Conservation (phyloP, 2,113 vertebrate genomes). For the Ceyx margarethae region DNA sequence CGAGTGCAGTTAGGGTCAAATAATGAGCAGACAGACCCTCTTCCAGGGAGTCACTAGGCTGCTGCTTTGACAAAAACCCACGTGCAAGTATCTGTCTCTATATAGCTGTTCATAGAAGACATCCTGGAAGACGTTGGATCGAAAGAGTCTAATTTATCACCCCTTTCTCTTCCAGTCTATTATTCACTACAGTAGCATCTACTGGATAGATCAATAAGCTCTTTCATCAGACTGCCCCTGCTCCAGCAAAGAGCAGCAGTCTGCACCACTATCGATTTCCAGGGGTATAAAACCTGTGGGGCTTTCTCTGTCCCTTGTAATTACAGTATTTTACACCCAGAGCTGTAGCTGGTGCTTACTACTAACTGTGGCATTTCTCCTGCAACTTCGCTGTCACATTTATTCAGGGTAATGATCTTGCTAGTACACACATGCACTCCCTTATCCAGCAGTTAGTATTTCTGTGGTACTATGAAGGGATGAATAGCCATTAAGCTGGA, state of each 20-base stretch:
- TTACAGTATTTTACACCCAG: slow-evolving; percentile 72
- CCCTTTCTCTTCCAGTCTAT: slow-evolving; percentile 53
- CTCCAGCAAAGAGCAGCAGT: slow-evolving; percentile 57
- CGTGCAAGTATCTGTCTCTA: neutral
- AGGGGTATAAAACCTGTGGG: slow-evolving; percentile 65
- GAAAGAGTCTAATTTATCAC: slow-evolving; percentile 55
- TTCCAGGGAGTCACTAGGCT: neutral
- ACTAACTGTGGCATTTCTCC: slow-evolving; percentile 53
- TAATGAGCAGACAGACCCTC: neutral
- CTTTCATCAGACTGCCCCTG: slow-evolving; percentile 50
- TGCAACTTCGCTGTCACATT: slow-evolving; percentile 54
- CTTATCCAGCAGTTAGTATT: slow-evolving; percentile 54
- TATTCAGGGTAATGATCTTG: slow-evolving; percentile 63
- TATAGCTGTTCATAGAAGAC: neutral
- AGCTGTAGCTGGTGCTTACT: slow-evolving; percentile 62
- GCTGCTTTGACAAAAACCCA: slow-evolving; percentile 21
- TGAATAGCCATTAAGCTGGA: slow-evolving; percentile 60
- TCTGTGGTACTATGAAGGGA: slow-evolving; percentile 44
- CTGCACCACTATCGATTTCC: slow-evolving; percentile 66
- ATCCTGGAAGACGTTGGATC: slow-evolving; percentile 30
- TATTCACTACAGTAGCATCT: slow-evolving; percentile 62
- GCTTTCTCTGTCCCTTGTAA: slow-evolving; percentile 53
- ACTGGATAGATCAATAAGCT: slow-evolving; percentile 67
- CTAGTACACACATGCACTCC: slow-evolving; percentile 19
- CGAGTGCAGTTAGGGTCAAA: neutral